Conservation (phyloP, 2,113 vertebrate species). For the Neogale vison region DNA sequence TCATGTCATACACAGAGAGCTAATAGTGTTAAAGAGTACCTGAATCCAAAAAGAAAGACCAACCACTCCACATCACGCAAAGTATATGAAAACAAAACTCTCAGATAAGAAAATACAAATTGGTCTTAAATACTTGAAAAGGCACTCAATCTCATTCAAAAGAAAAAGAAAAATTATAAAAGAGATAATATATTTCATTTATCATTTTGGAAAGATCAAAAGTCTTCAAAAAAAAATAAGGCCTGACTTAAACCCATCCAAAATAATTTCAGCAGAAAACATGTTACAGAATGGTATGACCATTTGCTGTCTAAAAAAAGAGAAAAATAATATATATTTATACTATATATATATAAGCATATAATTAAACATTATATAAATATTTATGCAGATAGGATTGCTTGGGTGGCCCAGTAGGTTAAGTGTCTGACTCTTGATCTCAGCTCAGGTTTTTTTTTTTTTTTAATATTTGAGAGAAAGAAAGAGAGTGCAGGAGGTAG, state of each 20-base stretch:
- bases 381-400: not conserved
- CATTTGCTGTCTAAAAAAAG: not conserved
- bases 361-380: not conserved
- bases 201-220: slow-evolving; percentile 19
- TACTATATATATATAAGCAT: not conserved
- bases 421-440: not conserved
- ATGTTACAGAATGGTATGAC: not conserved
- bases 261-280: not conserved
- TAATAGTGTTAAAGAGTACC: not conserved
- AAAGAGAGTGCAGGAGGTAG: no score
- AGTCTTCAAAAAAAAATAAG: not conserved
- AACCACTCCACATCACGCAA: not conserved
- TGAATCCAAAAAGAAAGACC: slow-evolving; percentile 3
- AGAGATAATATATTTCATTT: not conserved
- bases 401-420: not conserved
- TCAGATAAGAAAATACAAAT: not conserved
- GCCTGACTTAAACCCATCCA: not conserved
- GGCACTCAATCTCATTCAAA: not conserved
- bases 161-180: slow-evolving; percentile 13
- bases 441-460: not conserved
- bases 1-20: not conserved
- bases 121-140: slow-evolving; percentile 9
- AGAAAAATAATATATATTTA: not conserved
- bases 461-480: no score
- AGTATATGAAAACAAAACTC: slow-evolving; percentile 19